Base-by-base conservation (phyloP, 2,888 invertebrate genomes). In the Tetheella fluctuosa region DNA sequence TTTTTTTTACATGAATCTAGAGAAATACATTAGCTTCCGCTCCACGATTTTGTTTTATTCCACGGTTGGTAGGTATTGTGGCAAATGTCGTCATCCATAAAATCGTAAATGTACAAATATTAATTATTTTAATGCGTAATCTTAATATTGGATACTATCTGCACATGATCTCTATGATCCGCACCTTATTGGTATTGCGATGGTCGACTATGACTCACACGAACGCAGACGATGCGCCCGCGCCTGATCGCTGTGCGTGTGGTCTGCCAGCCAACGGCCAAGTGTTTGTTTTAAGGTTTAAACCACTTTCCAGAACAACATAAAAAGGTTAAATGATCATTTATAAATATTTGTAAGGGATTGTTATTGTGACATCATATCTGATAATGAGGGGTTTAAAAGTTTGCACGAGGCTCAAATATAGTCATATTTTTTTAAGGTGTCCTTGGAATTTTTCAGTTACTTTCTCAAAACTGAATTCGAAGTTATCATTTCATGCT, bases 141-240 rank as follows among this genome's bases (percentile, higher is more conserved):
- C 13, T 53, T 23, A 12, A 53, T 53, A 53, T 53, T 53, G 23
- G 0, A 68, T 62, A 64, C 65, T 66, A 68, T 63, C n/a, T n/a
- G n/a, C n/a, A n/a, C n/a, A n/a, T n/a, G n/a, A n/a, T n/a, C n/a
- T n/a, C n/a, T n/a, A n/a, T n/a, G n/a, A n/a, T n/a, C 69, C 64
- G 66, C 63, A 68, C 68, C 34, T 56, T 52, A 34, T 52, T 56
- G 8, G 55, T 25, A 59, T 23, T 52, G 34, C 62, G 59, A 64
- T 67, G 69, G 67, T 63, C 71, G 66, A 68, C 65, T 65, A 65
- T 74, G 74, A 73, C 63, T 82, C 80, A 83, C 64, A 71, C 81
- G 72, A 59, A 62, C 39, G 52, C 37, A 34, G 12, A 12, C 30
- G 34, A 7, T 20, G 54, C 34, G 34, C 42, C 42, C 42, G 42